A percentile compares a stretch with the other conserved stretches of the same genome.
phyloP scores from a whole-genome alignment of 2,888 invertebrate genomes.

The Podabrus alpinus region DNA sequence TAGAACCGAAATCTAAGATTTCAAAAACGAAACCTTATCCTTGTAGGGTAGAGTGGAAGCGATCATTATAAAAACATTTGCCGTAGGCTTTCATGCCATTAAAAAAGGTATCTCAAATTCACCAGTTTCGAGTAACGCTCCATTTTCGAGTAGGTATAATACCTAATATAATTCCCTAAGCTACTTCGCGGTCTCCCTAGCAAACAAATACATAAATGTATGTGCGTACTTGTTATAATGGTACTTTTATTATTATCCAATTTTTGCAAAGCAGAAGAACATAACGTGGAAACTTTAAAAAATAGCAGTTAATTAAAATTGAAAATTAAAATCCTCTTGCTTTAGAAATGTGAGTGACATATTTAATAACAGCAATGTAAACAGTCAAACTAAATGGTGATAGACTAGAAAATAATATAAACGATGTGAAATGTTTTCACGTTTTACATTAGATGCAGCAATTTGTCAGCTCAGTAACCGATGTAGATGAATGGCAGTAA shows the following conservation, averaged over 20 bases:
- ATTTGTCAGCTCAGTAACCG: conserved; percentile 28
- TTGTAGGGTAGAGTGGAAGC: conserved; percentile 17
- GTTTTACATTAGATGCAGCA: conserved; percentile 27
- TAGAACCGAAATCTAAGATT: neutral
- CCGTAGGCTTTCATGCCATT: conserved; percentile 34
- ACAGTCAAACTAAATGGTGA: neutral
- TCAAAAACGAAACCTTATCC: neutral
- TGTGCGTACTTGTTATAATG: neutral
- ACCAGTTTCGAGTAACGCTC: conserved; percentile 35
- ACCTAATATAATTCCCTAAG: conserved; percentile 33
- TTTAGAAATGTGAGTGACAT: neutral
- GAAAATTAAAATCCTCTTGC: neutral
- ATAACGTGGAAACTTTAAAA: neutral
- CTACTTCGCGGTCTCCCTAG: conserved; percentile 27
- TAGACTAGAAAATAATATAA: neutral
- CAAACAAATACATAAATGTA: neutral
- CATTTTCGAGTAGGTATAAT: conserved; percentile 29
- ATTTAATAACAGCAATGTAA: neutral
- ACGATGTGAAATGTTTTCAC: conserved; percentile 22
- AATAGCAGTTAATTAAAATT: neutral
- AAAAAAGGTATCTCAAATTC: conserved; percentile 36
- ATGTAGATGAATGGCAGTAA: conserved; percentile 29
- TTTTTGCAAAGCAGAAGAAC: neutral
- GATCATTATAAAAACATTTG: conserved; percentile 30
- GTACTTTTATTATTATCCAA: neutral